A percentile compares a stretch with the other conserved stretches of the same genome.
phyloP scores from a whole-genome alignment of 2,113 vertebrate genomes.

The Heloderma charlesbogerti region DNA sequence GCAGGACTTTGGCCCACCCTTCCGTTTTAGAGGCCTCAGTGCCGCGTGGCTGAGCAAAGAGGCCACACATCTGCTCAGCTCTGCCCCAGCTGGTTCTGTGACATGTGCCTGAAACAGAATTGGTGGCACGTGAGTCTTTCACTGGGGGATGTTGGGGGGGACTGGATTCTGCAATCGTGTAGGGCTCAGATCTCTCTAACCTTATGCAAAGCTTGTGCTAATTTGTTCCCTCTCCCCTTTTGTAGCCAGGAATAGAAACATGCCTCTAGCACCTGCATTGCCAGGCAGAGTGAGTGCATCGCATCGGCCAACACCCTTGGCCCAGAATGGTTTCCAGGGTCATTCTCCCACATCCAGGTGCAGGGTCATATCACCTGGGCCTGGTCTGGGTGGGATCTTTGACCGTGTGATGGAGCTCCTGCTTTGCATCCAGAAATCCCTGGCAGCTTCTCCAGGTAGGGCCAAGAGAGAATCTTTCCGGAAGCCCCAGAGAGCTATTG shows the following conservation, averaged over 20 bases:
- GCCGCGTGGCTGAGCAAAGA: neutral
- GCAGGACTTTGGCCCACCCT: neutral
- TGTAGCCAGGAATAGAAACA: neutral
- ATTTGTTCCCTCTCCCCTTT: accelerated
- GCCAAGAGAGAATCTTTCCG: too few relatives aligned
- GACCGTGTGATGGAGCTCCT: too few relatives aligned
- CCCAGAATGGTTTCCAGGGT: neutral
- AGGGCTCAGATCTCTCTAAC: neutral
- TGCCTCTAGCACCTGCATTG: accelerated
- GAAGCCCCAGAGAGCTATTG: too few relatives aligned
- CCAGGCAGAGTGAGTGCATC: neutral
- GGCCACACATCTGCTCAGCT: neutral
- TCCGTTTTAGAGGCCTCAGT: neutral
- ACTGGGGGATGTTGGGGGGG: neutral
- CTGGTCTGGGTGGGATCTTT: too few relatives aligned
- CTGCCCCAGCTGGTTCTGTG: neutral
- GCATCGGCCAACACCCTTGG: neutral
- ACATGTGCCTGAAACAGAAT: neutral
- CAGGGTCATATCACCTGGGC: neutral
- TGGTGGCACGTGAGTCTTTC: neutral
- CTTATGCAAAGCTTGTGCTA: neutral
- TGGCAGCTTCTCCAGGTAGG: too few relatives aligned
- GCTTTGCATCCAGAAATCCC: too few relatives aligned
- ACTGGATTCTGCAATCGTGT: neutral
- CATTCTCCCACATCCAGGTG: neutral